Base-by-base conservation (phyloP, 2,113 vertebrate genomes). In the Meles meles region DNA sequence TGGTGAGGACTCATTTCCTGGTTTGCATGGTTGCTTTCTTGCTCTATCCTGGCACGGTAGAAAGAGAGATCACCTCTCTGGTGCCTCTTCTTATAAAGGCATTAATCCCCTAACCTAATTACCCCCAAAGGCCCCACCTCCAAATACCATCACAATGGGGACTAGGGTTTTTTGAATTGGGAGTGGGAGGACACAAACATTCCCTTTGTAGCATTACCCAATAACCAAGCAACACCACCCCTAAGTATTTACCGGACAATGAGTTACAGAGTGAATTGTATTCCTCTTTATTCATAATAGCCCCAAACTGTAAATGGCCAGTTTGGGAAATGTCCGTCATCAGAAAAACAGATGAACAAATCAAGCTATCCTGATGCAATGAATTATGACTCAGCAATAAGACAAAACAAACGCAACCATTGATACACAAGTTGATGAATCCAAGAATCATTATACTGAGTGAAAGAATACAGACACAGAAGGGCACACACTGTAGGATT, bases 41-140 rank as follows among this genome's bases (percentile, higher is more conserved):
- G 10, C 34, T 29, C 7, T 21, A 3, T 74, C 42, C 15, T 77
- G 18, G 7, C 0, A 0, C 4, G 1, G 4, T 3, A 44, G 72
- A 72, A 37, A 37, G 49, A 37, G 57, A 29, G 5, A 6, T 5
- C 14, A 34, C 37, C 81, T 44, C 23, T 87, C 29, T 7, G 0
- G 0, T 14, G 13, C 27, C 23, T 71, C 34, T 77, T 81, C 65
- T 71, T 61, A 11, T 39, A 55, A 94, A 47, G 34, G 7, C 29
- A 17, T 29, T 44, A 88, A 65, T 47, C 29, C 27, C 44, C 37
- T 81, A 63, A 49, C 71, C 65, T 49, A 31, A 71, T 59, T 25
- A 14, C 39, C 23, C 52, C 23, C 29, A 47, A 90, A 57, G 3
- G 8, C 27, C 18, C n/a, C 31, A 47, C 57, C n/a, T 92, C 47